Evolutionary conservation across 2,113 vertebrate species (phyloP), one percentile per base, ranked within the genome.

Genomic region (Pteruthius melanotis): DNA sequence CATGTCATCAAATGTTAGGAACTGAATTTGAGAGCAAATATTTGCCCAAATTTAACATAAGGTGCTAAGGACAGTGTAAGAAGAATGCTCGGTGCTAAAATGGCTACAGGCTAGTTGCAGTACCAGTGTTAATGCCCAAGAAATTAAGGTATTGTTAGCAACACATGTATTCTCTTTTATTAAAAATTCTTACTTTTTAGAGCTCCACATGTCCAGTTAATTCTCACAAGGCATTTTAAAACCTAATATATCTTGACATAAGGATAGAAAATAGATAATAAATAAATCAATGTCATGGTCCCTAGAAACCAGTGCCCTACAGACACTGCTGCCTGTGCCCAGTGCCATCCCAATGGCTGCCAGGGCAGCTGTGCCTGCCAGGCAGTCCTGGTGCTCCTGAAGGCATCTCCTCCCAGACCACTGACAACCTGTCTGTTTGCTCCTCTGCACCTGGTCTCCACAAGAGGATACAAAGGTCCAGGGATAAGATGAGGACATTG

Each of bases 391-490:
- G 28, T 80, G 57, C 35, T 39, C 42, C 56, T 61, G 37, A 19
- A 28, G 31, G 13, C 42, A 50, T 63, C 44, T 68, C 17, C 54
- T 28, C 20, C 27, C 1, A 1, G 24, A 53, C 31, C 20, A 24
- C 13, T 69, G 54, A 40, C 65, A 68, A 17, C 27, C 47, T 53
- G 19, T 15, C 24, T 3, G 0, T 44, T 66, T 70, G 27, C 5
- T 82, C 13, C 37, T 63, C 68, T 15, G 6, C 15, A 64, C 6
- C n/a, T 13, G 7, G 10, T 23, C 59, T 72, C 37, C 37, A 13
- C n/a, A 64, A 57, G 30, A 0, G 0, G 47, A 50, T 16, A 26
- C 0, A 1, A 42, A 39, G 13, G 11, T 40, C 20, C 23, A 74
- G 37, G 28, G 21, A 14, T 5, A 5, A 9, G 1, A 59, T 0